These are phyloP conservation scores for Beris chalybata DNA, from an alignment of 2,888 invertebrate species.

Conservation along the genomic window DNA sequence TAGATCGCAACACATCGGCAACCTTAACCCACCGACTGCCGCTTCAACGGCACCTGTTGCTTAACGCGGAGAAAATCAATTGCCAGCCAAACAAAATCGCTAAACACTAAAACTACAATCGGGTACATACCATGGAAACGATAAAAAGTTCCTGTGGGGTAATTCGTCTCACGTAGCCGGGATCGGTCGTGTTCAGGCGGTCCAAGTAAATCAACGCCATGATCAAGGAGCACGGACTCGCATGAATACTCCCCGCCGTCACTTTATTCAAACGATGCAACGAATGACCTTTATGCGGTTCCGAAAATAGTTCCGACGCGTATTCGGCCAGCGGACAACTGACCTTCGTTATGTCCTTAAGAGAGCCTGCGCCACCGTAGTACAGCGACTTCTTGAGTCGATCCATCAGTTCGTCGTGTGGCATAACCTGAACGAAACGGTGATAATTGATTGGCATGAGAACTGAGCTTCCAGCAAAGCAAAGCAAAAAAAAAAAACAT, in stretches of 20 bases:
- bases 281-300: conserved; percentile 73
- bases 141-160: conserved; percentile 92
- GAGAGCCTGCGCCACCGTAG: conserved; percentile 81
- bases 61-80: neutral
- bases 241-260: conserved; percentile 75
- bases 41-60: neutral
- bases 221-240: conserved; percentile 90
- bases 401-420: conserved; percentile 75
- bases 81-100: neutral
- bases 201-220: conserved; percentile 93
- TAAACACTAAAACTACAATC: too few relatives aligned
- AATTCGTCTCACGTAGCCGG: conserved; percentile 78
- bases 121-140: conserved; percentile 78
- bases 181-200: conserved; percentile 78
- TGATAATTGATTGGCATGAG: neutral
- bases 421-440: conserved; percentile 47
- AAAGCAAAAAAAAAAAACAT: neutral
- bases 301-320: conserved; percentile 82
- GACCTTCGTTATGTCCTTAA: conserved; percentile 73
- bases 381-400: conserved; percentile 87
- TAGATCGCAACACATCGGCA: neutral
- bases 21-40: neutral
- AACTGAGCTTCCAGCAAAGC: neutral
- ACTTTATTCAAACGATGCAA: conserved; percentile 76
- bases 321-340: conserved; percentile 65